Base-by-base conservation (phyloP, 2,888 invertebrate genomes). In the Entomobrya multifasciata region DNA sequence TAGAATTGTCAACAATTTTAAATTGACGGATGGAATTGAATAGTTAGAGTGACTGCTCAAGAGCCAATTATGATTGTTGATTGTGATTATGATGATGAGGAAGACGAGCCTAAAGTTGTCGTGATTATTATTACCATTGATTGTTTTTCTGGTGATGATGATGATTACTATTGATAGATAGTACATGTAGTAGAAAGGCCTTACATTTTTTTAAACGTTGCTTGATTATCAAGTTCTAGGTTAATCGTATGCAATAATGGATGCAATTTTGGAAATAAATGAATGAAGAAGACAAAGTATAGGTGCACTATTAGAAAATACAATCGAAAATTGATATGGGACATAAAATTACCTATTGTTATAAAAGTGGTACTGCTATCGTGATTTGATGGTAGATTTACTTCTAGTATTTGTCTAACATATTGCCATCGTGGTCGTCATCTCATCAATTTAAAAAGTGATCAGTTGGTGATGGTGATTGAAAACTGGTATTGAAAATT, bases 161-260 rank as follows among this genome's bases (percentile, higher is more conserved):
- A 27, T 30, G 17, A 5, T 5, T n/a, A 11, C 5, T 22, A 13
- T n/a, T n/a, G n/a, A n/a, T n/a, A n/a, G n/a, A n/a, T n/a, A n/a
- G n/a, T n/a, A n/a, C n/a, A n/a, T n/a, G n/a, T n/a, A n/a, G n/a
- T n/a, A n/a, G n/a, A n/a, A n/a, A n/a, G n/a, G n/a, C n/a, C n/a
- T n/a, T n/a, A n/a, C n/a, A n/a, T n/a, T n/a, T n/a, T n/a, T n/a
- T n/a, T n/a, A n/a, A n/a, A n/a, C n/a, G n/a, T n/a, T n/a, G n/a
- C n/a, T n/a, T n/a, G n/a, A n/a, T n/a, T n/a, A n/a, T 17, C 15
- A 27, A 36, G 72, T 72, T 49, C 72, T 49, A 72, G 72, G 72
- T 72, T 47, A 72, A 72, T 72, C 49, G 17, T n/a, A 49, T 65
- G 65, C 65, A 65, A 65, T 44, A 36, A 36, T 20, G 25, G 13